Percentiles rank a stretch among this genome's conserved stretches.
phyloP scores from a whole-genome alignment of 1,140 invertebrate genomes.

The Drosophila carrolli region DNA sequence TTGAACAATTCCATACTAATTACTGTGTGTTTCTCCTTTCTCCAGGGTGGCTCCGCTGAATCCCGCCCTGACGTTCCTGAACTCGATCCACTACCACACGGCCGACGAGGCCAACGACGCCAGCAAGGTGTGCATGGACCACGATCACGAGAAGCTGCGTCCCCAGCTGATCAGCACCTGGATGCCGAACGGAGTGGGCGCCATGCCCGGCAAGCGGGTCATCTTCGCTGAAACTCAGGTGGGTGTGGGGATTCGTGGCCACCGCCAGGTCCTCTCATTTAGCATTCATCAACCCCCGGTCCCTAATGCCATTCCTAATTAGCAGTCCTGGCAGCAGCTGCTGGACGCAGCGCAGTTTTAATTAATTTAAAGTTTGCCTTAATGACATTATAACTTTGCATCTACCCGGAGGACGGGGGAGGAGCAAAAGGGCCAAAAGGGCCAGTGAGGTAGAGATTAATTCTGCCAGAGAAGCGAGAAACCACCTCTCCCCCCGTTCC shows the following conservation, averaged over 20 bases:
- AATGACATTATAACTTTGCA: constrained; percentile 82
- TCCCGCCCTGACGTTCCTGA: constrained; percentile 87
- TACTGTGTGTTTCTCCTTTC: neutral
- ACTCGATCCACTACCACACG: constrained; percentile 86
- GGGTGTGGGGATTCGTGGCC: constrained; percentile 39
- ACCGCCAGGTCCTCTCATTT: neutral
- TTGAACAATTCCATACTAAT: too few species aligned
- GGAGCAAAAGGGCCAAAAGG: neutral
- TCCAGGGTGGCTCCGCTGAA: constrained; percentile 82
- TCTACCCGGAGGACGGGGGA: constrained; percentile 11
- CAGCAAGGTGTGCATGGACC: constrained; percentile 90
- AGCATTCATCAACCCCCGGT: neutral
- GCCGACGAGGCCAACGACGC: constrained; percentile 84
- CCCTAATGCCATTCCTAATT: constrained; percentile 73
- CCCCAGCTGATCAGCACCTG: constrained; percentile 94
- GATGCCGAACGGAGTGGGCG: constrained; percentile 94
- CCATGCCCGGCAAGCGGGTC: constrained; percentile 91
- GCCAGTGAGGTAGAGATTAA: constrained; percentile 52
- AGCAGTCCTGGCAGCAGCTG: constrained; percentile 69
- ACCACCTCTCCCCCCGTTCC: neutral
- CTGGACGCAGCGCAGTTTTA: constrained; percentile 71
- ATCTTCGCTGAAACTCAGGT: constrained; percentile 96
- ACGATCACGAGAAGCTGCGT: constrained; percentile 92
- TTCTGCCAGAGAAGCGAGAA: constrained; percentile 15
- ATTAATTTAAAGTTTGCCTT: constrained; percentile 82